These are phyloP conservation scores for Takifugu rubripes DNA, from an alignment of 2,797 vertebrate species.

Conservation along the genomic window DNA sequence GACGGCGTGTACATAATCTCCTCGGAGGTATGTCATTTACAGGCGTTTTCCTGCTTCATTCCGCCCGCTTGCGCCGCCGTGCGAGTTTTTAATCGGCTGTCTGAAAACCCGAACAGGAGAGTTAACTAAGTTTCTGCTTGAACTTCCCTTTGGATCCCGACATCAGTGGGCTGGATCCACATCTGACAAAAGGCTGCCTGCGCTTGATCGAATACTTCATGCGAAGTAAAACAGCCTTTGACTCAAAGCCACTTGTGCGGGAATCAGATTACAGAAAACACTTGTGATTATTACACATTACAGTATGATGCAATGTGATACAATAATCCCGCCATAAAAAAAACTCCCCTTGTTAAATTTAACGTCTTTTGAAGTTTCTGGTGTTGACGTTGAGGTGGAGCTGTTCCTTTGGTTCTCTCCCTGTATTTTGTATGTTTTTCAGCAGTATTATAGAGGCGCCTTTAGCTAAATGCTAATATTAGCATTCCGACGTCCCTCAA, in stretches of 20 bases:
- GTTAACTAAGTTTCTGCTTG: conserved; percentile 30
- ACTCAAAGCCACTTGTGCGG: conserved; percentile 23
- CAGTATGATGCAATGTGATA: conserved; percentile 25
- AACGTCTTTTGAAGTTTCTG: background rate
- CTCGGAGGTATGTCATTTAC: too few relatives aligned
- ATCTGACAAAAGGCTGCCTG: conserved; percentile 46
- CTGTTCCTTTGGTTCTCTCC: background rate
- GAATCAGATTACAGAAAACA: conserved; percentile 37
- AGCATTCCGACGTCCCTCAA: background rate
- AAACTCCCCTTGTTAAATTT: conserved; percentile 12
- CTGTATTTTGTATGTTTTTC: background rate
- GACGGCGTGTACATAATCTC: too few relatives aligned
- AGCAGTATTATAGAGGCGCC: background rate
- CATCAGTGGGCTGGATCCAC: conserved; percentile 53
- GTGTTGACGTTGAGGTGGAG: too few relatives aligned
- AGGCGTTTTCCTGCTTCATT: background rate
- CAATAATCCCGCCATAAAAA: conserved; percentile 17
- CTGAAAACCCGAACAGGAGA: conserved; percentile 36
- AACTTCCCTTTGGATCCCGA: conserved; percentile 41
- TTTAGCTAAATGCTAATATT: background rate
- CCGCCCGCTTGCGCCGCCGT: background rate
- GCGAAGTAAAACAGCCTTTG: conserved; percentile 47
- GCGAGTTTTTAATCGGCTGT: conserved; percentile 46
- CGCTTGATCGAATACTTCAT: conserved; percentile 47
- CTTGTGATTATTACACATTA: conserved; percentile 7